phyloP scores from a whole-genome alignment of 1,140 invertebrate species.

The Aphelinus certus region DNA sequence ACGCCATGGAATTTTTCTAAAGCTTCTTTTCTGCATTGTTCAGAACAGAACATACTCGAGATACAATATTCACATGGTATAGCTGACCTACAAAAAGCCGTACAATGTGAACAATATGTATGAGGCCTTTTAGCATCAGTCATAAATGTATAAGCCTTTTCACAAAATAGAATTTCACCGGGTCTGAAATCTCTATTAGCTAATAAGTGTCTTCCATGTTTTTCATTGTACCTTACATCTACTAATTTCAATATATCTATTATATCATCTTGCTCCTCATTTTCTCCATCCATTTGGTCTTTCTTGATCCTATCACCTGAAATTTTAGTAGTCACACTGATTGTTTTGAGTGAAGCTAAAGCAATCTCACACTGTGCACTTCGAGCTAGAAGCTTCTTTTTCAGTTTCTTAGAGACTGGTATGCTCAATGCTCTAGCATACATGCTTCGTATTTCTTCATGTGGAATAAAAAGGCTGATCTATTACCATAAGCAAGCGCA shows the following conservation, averaged over 20 bases:
- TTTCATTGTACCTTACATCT: neutral
- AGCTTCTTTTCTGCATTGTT: conserved; percentile 26
- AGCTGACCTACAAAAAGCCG: neutral
- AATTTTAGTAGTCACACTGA: too few species aligned
- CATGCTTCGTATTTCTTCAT: conserved; percentile 66
- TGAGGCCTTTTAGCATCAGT: neutral
- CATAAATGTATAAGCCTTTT: conserved; percentile 7
- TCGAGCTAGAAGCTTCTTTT: too few species aligned
- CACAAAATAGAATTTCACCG: conserved; percentile 29
- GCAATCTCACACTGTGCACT: too few species aligned
- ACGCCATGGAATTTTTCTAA: conserved; percentile 24
- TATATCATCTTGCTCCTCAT: too few species aligned
- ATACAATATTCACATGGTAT: conserved; percentile 27
- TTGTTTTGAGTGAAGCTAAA: too few species aligned
- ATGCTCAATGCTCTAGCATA: conserved; percentile 53
- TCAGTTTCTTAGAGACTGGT: too few species aligned
- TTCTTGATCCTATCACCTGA: too few species aligned
- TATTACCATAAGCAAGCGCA: conserved; percentile 70
- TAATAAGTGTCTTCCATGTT: conserved; percentile 7
- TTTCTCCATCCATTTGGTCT: too few species aligned
- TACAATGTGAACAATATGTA: conserved; percentile 2
- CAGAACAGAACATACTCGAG: conserved; percentile 26
- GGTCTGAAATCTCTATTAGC: conserved; percentile 19
- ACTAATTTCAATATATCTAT: too few species aligned
- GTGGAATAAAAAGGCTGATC: too few species aligned